phyloP scores from a whole-genome alignment of 2,797 vertebrate species.

The Thripadectes ignobilis region DNA sequence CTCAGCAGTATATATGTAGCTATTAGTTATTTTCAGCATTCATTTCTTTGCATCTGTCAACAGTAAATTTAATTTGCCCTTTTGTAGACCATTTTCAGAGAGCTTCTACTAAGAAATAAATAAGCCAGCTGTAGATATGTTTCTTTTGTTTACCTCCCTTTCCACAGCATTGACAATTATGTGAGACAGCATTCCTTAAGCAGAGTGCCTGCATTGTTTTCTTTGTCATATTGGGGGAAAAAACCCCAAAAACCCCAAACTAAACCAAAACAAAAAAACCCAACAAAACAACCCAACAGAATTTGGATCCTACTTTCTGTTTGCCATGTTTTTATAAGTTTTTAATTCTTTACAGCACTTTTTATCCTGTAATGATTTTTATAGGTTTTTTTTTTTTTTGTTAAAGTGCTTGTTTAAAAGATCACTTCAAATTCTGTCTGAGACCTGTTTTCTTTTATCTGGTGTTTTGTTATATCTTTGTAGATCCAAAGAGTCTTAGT shows the following conservation, averaged over 20 bases:
- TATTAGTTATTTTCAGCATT: slow-evolving; percentile 34
- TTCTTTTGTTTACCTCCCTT: slow-evolving; percentile 7
- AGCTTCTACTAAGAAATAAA: slow-evolving; percentile 4
- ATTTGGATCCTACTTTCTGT: neutral
- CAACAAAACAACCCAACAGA: no score
- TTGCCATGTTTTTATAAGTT: neutral
- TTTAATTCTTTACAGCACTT: neutral
- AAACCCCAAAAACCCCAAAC: no score
- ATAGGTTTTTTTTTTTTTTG: neutral
- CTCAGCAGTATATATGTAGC: neutral
- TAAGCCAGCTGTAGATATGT: slow-evolving; percentile 29
- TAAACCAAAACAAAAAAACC: no score
- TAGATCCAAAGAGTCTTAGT: neutral
- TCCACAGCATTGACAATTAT: neutral
- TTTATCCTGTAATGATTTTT: neutral
- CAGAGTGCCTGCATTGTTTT: neutral
- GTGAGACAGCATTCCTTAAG: neutral
- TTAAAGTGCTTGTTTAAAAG: neutral
- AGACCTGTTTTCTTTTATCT: slow-evolving; percentile 26
- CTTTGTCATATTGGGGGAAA: neutral
- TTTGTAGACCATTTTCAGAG: neutral
- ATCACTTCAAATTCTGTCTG: neutral
- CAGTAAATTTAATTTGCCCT: slow-evolving; percentile 40
- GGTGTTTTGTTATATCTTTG: neutral
- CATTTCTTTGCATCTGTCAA: slow-evolving; percentile 28